A percentile compares a stretch with the other conserved stretches of the same genome.
Evolutionary conservation across 2,797 vertebrate genomes (phyloP).

Genomic region (Gymnopithys bicolor): DNA sequence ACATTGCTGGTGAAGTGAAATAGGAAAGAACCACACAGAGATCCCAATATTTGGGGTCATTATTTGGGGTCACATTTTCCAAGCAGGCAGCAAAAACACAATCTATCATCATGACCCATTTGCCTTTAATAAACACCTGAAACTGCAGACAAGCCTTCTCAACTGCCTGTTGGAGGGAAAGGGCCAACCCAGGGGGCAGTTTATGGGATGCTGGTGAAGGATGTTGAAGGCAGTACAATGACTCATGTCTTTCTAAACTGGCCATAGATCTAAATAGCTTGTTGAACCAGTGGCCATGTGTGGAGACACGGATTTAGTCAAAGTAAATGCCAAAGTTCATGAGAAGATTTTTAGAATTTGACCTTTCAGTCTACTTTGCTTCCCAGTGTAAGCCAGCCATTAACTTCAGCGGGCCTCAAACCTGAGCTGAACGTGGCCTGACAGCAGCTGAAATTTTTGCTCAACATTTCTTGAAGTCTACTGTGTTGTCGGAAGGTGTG

Average conservation of each 20-base stretch:
- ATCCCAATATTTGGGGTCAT: not conserved
- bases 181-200: not conserved
- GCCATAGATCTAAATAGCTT: not conserved
- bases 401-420: not conserved
- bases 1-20: not conserved
- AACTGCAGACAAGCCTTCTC: not conserved
- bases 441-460: not conserved
- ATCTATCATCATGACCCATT: not conserved
- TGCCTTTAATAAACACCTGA: constrained; percentile 4
- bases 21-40: not conserved
- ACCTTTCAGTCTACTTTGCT: not conserved
- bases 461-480: not conserved
- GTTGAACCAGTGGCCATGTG: not conserved
- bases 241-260: not conserved
- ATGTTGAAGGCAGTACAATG: not conserved
- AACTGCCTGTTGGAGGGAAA: not conserved
- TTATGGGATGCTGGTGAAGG: not conserved
- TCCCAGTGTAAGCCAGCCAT: not conserved
- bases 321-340: not conserved
- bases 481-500: not conserved
- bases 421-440: rapidly evolving
- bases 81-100: not conserved
- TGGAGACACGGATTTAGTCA: not conserved
- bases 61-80: not conserved
- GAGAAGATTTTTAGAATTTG: not conserved